Evolutionary conservation across 2,888 invertebrate genomes (phyloP).

Genomic region (Ormyrus nitidulus): DNA sequence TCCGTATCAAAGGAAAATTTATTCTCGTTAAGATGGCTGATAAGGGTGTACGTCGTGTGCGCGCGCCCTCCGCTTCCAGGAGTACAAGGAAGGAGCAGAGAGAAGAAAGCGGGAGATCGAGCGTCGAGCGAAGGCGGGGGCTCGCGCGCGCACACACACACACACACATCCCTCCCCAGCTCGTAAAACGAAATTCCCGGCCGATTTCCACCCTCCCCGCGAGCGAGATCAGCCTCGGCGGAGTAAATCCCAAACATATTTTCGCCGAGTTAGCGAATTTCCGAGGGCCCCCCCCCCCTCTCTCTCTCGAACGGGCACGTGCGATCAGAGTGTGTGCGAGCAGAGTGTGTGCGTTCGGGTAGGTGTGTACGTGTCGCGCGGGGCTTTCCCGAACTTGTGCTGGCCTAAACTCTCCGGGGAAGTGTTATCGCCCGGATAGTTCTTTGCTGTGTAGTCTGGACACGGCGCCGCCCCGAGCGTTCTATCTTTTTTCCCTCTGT

Average conservation of each 20-base stretch:
- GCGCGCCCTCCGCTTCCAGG: background rate
- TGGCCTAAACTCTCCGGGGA: constrained; percentile 60
- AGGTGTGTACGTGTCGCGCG: constrained; percentile 57
- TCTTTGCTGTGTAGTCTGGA: background rate
- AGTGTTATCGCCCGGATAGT: constrained; percentile 58
- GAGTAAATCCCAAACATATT: constrained; percentile 72
- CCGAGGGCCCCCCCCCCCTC: constrained; percentile 10
- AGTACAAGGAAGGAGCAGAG: background rate
- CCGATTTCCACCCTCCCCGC: constrained; percentile 60
- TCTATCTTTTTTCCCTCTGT: background rate
- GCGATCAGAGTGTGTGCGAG: background rate
- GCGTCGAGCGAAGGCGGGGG: background rate
- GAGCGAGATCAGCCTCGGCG: constrained; percentile 35
- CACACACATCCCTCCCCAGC: constrained; percentile 45
- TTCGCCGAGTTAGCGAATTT: constrained; percentile 73
- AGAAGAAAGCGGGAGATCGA: constrained; percentile 15
- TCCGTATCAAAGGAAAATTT: constrained; percentile 39
- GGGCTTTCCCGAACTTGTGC: constrained; percentile 43
- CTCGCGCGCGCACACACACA: background rate
- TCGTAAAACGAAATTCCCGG: constrained; percentile 69
- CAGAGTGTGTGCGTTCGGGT: background rate
- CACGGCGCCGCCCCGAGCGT: background rate
- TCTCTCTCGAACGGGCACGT: too few relatives aligned
- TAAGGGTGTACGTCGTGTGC: constrained; percentile 2
- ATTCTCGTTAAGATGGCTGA: constrained; percentile 52